Evolutionary conservation across 2,113 vertebrate species (phyloP).

Genomic region (Setophaga kirtlandii): DNA sequence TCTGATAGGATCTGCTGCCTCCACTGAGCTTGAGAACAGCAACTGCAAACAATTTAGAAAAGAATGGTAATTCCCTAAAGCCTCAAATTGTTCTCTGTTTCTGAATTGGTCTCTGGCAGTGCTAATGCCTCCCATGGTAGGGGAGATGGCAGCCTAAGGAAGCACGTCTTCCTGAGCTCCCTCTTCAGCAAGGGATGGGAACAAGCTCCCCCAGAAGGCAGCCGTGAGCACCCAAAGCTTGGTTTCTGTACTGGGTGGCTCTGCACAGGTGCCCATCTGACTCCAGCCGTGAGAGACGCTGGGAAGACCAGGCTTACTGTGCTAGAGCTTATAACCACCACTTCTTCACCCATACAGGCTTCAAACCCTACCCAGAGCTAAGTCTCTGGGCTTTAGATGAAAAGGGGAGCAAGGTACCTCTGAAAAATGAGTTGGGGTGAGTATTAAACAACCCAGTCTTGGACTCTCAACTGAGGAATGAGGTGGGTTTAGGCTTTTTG

Average conservation of each 20-base stretch:
- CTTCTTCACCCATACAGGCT: not conserved
- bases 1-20: not conserved
- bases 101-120: not conserved
- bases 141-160: not conserved
- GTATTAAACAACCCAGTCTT: not conserved
- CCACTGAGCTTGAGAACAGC: not conserved
- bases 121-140: not conserved
- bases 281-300: not conserved
- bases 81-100: not conserved
- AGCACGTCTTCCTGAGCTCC: not conserved
- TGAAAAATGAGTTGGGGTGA: not conserved
- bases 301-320: not conserved
- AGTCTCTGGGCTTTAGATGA: not conserved
- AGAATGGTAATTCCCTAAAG: not conserved
- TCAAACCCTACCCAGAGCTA: not conserved
- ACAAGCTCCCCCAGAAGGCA: not conserved
- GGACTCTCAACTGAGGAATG: not conserved
- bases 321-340: not conserved
- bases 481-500: not conserved
- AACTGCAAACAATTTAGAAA: not conserved
- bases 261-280: not conserved
- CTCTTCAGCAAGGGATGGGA: not conserved
- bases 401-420: not conserved
- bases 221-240: not conserved
- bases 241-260: not conserved